Evolutionary conservation across 2,888 invertebrate species (phyloP).

Genomic region (Coleophora deauratella): DNA sequence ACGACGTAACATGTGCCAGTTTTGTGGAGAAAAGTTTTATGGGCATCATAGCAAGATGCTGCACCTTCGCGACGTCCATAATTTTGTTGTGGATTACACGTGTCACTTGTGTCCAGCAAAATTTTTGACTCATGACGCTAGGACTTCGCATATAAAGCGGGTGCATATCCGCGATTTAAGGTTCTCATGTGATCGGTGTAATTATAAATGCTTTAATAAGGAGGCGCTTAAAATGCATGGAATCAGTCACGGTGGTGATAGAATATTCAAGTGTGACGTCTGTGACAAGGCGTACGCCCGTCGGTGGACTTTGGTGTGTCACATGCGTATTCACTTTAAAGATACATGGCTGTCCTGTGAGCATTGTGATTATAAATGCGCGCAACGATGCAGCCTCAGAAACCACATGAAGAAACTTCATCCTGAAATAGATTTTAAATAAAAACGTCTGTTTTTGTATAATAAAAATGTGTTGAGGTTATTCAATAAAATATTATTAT

Average conservation of each 20-base stretch:
- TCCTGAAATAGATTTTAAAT: constrained; percentile 26
- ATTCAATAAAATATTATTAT: too few species aligned
- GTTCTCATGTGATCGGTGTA: constrained; percentile 16
- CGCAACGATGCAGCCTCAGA: constrained; percentile 23
- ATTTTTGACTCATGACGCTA: constrained; percentile 44
- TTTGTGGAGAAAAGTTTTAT: constrained; percentile 49
- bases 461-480: too few species aligned
- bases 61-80: constrained; percentile 39
- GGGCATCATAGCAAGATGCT: constrained; percentile 40
- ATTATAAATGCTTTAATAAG: constrained; percentile 15
- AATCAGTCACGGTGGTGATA: constrained; percentile 5
- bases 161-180: constrained; percentile 43
- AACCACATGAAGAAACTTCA: constrained; percentile 34
- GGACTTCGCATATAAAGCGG: constrained; percentile 50
- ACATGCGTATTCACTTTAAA: not conserved
- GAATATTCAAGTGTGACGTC: constrained; percentile 2
- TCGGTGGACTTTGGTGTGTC: not conserved
- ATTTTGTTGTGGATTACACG: constrained; percentile 44
- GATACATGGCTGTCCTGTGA: not conserved
- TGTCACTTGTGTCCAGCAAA: constrained; percentile 51
- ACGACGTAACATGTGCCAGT: constrained; percentile 36
- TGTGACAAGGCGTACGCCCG: not conserved
- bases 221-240: constrained; percentile 27
- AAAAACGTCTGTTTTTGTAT: too few species aligned
- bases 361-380: not conserved